Evolutionary conservation across 2,113 vertebrate species (phyloP).

Genomic region (Plecturocebus donacophilus): DNA sequence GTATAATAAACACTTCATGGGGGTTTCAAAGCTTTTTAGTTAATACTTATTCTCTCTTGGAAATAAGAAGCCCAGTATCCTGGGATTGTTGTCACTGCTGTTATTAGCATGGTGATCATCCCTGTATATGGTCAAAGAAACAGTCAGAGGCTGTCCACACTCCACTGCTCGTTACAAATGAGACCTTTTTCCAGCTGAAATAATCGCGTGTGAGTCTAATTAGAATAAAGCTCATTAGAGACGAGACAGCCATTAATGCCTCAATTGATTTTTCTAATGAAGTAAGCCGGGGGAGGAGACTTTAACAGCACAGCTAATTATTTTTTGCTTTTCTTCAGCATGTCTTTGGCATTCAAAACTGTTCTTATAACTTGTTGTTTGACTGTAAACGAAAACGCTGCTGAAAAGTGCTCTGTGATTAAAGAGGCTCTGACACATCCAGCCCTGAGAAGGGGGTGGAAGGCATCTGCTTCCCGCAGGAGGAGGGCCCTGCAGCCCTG

Average conservation of each 20-base stretch:
- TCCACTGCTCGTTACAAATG: not conserved
- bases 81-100: not conserved
- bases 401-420: not conserved
- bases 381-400: constrained; percentile 35
- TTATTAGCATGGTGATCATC: not conserved
- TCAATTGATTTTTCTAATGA: constrained; percentile 72
- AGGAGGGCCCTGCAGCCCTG: not conserved
- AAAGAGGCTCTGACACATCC: not conserved
- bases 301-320: constrained; percentile 44
- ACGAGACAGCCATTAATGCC: constrained; percentile 72
- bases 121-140: constrained; percentile 14
- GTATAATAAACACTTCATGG: not conserved
- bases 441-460: not conserved
- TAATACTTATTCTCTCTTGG: constrained; percentile 12
- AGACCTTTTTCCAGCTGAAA: constrained; percentile 23
- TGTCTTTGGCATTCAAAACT: constrained; percentile 49
- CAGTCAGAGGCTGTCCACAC: constrained; percentile 27
- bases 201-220: not conserved
- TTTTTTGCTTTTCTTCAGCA: constrained; percentile 55
- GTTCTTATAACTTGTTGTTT: constrained; percentile 18
- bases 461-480: not conserved
- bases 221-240: constrained; percentile 77
- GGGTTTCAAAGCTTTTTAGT: not conserved
- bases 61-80: not conserved
- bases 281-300: constrained; percentile 57